These are phyloP conservation scores for Tipula vernalis DNA, from an alignment of 2,888 invertebrate genomes.

Conservation along the genomic window DNA sequence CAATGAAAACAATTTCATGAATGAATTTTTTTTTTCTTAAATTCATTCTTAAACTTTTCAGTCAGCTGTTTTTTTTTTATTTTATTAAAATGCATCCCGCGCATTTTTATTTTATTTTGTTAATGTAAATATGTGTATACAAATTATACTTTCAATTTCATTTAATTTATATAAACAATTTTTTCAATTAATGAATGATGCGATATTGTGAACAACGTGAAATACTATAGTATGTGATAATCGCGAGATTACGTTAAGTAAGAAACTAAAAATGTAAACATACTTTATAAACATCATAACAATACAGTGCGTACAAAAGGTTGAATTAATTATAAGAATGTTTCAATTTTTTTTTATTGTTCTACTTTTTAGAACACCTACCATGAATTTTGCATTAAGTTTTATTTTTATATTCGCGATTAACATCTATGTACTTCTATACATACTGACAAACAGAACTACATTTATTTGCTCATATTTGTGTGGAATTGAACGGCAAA, in stretches of 20 bases:
- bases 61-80: not conserved
- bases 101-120: not conserved
- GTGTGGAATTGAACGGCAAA: not conserved
- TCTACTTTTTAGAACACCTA: not conserved
- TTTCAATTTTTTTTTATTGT: not conserved
- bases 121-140: not conserved
- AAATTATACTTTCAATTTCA: not conserved
- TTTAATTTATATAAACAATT: not conserved
- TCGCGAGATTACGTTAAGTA: not conserved
- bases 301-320: not conserved
- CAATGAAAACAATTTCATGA: not conserved
- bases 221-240: not conserved
- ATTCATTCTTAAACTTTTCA: not conserved
- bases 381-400: not conserved
- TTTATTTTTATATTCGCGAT: not conserved
- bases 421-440: not conserved
- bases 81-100: not conserved
- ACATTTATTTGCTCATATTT: not conserved
- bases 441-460: not conserved
- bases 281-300: not conserved
- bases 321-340: not conserved
- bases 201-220: not conserved
- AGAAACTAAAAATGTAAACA: not conserved
- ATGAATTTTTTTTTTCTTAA: not conserved
- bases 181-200: not conserved